These are phyloP conservation scores for Cydia strobilella DNA, from an alignment of 1,140 invertebrate genomes.

Conservation along the genomic window DNA sequence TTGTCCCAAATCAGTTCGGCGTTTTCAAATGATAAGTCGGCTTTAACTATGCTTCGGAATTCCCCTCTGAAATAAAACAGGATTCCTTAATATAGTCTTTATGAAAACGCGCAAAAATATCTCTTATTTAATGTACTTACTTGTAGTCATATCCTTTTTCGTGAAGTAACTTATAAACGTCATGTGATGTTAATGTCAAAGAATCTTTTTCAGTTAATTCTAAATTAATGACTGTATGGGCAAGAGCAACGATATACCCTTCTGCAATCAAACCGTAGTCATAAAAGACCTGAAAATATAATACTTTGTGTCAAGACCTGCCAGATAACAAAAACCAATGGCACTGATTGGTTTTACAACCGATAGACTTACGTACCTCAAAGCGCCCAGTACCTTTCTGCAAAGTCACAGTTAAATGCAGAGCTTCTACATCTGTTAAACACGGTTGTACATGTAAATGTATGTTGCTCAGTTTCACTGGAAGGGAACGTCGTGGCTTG, in stretches of 20 bases:
- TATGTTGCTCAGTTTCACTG: constrained; percentile 6
- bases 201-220: not conserved
- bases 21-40: constrained; percentile 36
- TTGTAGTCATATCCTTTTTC: constrained; percentile 1
- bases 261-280: not conserved
- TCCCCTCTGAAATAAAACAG: constrained; percentile 42
- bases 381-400: not conserved
- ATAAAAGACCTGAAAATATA: not conserved
- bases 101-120: not conserved
- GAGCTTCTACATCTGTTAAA: not conserved
- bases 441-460: not conserved
- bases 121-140: not conserved
- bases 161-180: constrained; percentile 14
- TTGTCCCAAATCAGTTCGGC: constrained; percentile 44
- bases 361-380: not conserved
- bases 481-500: constrained; percentile 46
- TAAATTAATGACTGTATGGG: not conserved
- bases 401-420: constrained; percentile 17
- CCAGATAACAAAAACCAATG: too few species aligned
- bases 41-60: constrained; percentile 43
- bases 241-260: not conserved
- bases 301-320: not conserved
- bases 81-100: not conserved
- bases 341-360: not conserved
- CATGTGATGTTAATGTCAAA: not conserved